Percentiles rank a stretch among this genome's conserved stretches.
Conservation (phyloP, 1,140 invertebrate genomes). For the Archivesica marissinica region DNA sequence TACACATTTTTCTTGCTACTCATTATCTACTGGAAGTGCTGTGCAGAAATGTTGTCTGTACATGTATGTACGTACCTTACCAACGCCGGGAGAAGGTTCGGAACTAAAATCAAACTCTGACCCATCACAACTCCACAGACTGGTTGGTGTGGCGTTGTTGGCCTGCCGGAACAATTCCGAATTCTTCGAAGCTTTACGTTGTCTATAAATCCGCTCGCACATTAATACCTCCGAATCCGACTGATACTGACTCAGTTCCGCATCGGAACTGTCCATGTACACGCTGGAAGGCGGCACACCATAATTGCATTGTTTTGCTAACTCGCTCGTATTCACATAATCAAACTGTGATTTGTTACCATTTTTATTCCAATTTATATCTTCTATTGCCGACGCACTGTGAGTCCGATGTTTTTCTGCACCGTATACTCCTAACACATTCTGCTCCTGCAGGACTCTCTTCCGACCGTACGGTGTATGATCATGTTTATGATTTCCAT, state of each 20-base stretch:
- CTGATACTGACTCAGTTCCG: slow-evolving; percentile 44
- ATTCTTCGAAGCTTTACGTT: slow-evolving; percentile 37
- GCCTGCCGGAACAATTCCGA: slow-evolving; percentile 36
- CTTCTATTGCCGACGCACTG: slow-evolving; percentile 56
- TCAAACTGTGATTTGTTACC: background rate
- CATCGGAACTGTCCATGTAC: slow-evolving; percentile 4
- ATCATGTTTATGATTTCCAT: background rate
- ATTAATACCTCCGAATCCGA: slow-evolving; percentile 45
- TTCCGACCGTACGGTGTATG: slow-evolving; percentile 20
- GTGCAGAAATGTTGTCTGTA: too few relatives aligned
- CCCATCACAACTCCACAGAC: slow-evolving; percentile 54
- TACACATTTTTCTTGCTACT: too few relatives aligned
- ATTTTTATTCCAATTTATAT: slow-evolving; percentile 10
- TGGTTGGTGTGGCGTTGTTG: slow-evolving; percentile 57
- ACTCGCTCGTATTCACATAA: slow-evolving; percentile 49
- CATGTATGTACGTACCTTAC: slow-evolving; percentile 44
- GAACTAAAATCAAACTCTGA: slow-evolving; percentile 49
- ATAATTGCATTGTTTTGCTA: slow-evolving; percentile 49
- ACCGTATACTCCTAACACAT: slow-evolving; percentile 15
- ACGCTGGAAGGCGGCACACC: background rate
- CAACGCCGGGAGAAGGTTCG: slow-evolving; percentile 40
- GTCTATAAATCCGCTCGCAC: slow-evolving; percentile 39
- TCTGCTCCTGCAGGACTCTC: slow-evolving; percentile 6
- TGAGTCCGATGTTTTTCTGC: slow-evolving; percentile 41
- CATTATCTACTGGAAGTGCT: too few relatives aligned